Evolutionary conservation across 2,888 invertebrate genomes (phyloP).

Genomic region (Panopea generosa): DNA sequence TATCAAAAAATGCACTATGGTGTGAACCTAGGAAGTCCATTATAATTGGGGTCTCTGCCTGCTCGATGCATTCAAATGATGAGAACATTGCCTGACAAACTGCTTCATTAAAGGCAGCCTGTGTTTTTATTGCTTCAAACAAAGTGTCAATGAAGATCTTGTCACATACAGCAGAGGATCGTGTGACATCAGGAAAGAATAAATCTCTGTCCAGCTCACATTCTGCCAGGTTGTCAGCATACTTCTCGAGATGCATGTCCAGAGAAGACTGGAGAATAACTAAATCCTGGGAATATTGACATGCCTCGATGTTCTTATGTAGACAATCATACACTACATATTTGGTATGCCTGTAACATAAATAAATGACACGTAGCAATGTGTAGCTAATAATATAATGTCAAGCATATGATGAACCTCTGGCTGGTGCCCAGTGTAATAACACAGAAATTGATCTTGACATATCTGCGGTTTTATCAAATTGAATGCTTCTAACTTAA

Average conservation of each 20-base stretch:
- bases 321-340: no score
- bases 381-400: no score
- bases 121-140: neutral
- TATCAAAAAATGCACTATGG: conserved; percentile 22
- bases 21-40: conserved; percentile 1
- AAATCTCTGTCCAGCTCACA: conserved; percentile 24
- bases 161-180: conserved; percentile 17
- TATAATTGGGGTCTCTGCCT: conserved; percentile 11
- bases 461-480: no score
- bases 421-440: no score
- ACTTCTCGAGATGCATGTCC: neutral
- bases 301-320: conserved; percentile 7
- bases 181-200: conserved; percentile 27
- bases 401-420: no score
- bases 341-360: no score
- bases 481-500: no score
- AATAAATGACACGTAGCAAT: no score
- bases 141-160: conserved; percentile 3
- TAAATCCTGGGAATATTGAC: neutral
- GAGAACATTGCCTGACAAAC: conserved; percentile 16
- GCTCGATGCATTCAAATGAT: conserved; percentile 10
- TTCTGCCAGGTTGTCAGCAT: neutral
- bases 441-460: no score
- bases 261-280: conserved; percentile 14
- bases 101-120: conserved; percentile 24